These are phyloP conservation scores for Pogonus chalceus DNA, from an alignment of 1,140 invertebrate genomes.

Conservation along the genomic window DNA sequence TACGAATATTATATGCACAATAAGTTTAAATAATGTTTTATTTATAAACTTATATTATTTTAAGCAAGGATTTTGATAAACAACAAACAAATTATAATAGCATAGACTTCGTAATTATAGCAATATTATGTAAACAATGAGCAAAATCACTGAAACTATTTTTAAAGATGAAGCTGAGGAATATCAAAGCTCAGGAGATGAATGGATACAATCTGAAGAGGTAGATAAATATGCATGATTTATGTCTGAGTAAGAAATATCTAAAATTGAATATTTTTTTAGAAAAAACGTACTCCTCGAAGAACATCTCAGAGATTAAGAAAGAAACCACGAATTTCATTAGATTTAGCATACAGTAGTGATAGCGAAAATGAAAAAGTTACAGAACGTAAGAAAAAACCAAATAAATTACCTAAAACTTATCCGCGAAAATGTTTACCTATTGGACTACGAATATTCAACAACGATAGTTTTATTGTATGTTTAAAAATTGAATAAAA, in stretches of 20 bases:
- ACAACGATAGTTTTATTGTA: conserved; percentile 9
- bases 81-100: too few relatives aligned
- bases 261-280: neutral
- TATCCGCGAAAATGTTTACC: neutral
- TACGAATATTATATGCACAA: too few relatives aligned
- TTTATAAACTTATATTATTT: too few relatives aligned
- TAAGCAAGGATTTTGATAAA: too few relatives aligned
- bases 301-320: conserved; percentile 18
- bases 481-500: neutral
- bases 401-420: neutral
- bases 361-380: conserved; percentile 15
- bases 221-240: conserved; percentile 18
- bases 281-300: conserved; percentile 18
- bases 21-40: too few relatives aligned
- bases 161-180: conserved; percentile 28
- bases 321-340: conserved; percentile 18
- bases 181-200: conserved; percentile 30
- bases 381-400: neutral
- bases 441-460: neutral
- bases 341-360: conserved; percentile 10
- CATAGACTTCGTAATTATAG: too few relatives aligned
- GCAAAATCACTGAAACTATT: neutral
- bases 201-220: conserved; percentile 20
- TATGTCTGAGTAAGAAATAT: neutral
- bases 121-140: neutral